Evolutionary conservation across 2,113 vertebrate genomes (phyloP).

Genomic region (Nestor notabilis): DNA sequence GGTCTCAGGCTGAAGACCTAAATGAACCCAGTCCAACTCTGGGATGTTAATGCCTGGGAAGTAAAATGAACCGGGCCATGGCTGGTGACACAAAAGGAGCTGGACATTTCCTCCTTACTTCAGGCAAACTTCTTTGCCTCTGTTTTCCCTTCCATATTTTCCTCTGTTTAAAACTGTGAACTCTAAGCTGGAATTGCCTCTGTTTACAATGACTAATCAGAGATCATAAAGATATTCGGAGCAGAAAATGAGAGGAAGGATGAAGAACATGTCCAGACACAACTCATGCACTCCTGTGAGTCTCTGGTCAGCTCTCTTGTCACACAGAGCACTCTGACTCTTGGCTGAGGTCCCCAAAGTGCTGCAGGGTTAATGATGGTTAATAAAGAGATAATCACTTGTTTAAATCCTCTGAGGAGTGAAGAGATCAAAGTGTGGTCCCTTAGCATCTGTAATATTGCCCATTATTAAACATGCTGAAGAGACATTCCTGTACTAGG

Average conservation of each 20-base stretch:
- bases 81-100: background rate
- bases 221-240: background rate
- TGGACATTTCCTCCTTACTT: background rate
- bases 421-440: background rate
- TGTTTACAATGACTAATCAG: background rate
- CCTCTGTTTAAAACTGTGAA: background rate
- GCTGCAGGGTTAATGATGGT: background rate
- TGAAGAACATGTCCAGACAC: background rate
- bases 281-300: background rate
- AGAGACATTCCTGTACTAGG: background rate
- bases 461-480: background rate
- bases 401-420: background rate
- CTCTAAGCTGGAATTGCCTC: background rate
- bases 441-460: background rate
- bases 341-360: background rate
- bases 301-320: background rate
- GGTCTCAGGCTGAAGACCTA: background rate
- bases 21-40: background rate
- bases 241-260: background rate
- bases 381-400: background rate
- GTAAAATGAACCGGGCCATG: background rate
- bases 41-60: background rate
- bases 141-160: background rate
- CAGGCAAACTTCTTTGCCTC: background rate
- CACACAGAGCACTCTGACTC: background rate